Evolutionary conservation across 2,888 invertebrate species (phyloP).

Genomic region (Spilosoma lubricipeda): DNA sequence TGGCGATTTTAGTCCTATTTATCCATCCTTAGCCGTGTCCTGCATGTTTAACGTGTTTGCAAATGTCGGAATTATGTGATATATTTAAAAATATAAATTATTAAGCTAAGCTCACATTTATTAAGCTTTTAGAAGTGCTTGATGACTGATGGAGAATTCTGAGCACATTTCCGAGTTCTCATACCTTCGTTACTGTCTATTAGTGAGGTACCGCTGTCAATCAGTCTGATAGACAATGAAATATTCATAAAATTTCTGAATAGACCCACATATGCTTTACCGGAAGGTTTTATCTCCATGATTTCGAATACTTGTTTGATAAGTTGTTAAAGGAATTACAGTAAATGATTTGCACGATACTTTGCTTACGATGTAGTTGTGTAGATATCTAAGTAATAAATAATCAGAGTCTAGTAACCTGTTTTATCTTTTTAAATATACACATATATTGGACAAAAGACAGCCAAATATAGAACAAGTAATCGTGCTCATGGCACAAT

Average conservation of each 20-base stretch:
- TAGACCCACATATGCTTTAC: not conserved
- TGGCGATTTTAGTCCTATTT: too few species aligned
- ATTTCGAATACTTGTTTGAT: not conserved
- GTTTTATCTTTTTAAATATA: too few species aligned
- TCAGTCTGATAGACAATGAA: not conserved
- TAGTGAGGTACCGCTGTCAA: not conserved
- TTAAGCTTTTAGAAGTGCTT: not conserved
- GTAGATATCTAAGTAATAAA: too few species aligned
- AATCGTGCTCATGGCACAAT: too few species aligned
- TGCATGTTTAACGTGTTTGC: too few species aligned
- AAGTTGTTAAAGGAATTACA: not conserved
- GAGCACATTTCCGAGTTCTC: not conserved
- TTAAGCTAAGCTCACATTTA: too few species aligned
- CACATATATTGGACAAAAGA: too few species aligned
- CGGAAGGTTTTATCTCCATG: not conserved
- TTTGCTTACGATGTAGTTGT: not conserved
- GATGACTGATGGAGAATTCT: not conserved
- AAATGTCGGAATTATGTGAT: too few species aligned
- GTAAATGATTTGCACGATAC: not conserved
- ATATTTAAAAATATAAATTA: too few species aligned
- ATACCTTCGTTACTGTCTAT: conserved; percentile 10
- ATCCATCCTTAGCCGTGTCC: too few species aligned
- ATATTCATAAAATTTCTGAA: not conserved
- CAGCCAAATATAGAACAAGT: too few species aligned
- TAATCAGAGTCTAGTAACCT: too few species aligned